Base-by-base conservation (phyloP, 2,888 invertebrate genomes). In the Pollenia amentaria region DNA sequence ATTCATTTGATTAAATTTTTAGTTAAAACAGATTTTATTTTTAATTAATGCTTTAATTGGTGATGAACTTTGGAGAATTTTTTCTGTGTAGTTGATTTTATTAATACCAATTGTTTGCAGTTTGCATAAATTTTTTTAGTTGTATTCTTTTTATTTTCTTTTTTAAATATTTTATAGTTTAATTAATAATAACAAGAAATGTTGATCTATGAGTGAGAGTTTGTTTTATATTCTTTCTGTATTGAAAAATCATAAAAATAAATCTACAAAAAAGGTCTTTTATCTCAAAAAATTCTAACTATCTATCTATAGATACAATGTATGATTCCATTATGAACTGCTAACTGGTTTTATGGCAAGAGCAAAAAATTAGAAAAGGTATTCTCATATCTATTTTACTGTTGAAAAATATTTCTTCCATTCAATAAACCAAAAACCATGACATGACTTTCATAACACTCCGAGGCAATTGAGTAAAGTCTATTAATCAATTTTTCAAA, bases 341-440 rank as follows among this genome's bases (percentile, higher is more conserved):
- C 72, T 64, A 72, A 73, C 42, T 57, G 65, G 38, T 65, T 80
- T 70, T 80, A 72, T 60, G n/a, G 78, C 42, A 42, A n/a, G 18
- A 40, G 29, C 29, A 14, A 62, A 29, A 53, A 18, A 29, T 10
- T 12, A 46, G 29, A 29, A 29, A 29, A 29, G 4, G 29, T 29
- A 29, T 29, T 29, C n/a, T 29, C 60, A 16, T 60, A 46, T 21
- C 21, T 16, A 53, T 76, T 62, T 75, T 48, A 60, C 38, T 60
- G 21, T 14, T 11, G n/a, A 21, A 62, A 73, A 16, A 18, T 69
- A 48, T 48, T 80, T 18, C 38, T 65, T 65, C 48, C 55, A 10
- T 55, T 55, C 46, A 65, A 65, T 65, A 80, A 72, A 80, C 46
- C 48, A 38, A 65, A 73, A 48, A n/a, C 51, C 51, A 64, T 72